phyloP scores from a whole-genome alignment of 2,888 invertebrate genomes.

The Euzetes globulus region DNA sequence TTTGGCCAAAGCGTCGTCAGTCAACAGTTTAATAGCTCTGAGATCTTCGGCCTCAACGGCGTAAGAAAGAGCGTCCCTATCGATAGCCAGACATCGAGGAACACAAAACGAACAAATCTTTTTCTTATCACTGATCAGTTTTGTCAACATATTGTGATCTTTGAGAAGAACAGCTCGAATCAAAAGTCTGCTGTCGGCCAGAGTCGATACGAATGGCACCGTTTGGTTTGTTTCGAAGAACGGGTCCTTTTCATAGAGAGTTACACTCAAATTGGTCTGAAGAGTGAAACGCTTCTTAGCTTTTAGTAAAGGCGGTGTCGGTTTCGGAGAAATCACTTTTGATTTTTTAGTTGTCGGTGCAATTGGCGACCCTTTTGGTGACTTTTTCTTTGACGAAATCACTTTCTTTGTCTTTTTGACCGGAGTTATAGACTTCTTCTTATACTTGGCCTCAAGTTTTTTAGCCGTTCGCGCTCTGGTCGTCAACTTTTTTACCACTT shows the following conservation, averaged over 20 bases:
- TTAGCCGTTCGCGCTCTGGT: background rate
- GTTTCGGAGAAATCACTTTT: background rate
- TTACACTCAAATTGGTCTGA: background rate
- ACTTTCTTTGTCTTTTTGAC: conserved; percentile 18
- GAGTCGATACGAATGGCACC: conserved; percentile 49
- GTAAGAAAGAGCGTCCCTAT: conserved; percentile 45
- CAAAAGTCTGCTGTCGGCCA: conserved; percentile 49
- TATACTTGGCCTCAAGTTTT: background rate
- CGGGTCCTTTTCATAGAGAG: conserved; percentile 25
- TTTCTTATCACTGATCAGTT: conserved; percentile 45
- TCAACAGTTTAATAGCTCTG: conserved; percentile 45
- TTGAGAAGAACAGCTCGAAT: conserved; percentile 49
- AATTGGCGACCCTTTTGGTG: background rate
- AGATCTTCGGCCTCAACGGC: conserved; percentile 46
- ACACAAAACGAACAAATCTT: conserved; percentile 45
- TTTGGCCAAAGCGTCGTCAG: conserved; percentile 38
- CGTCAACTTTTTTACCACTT: conserved; percentile 1
- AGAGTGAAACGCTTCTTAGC: background rate
- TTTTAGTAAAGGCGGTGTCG: background rate
- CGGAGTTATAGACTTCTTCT: background rate
- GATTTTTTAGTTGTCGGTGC: background rate
- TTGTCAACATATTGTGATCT: conserved; percentile 48
- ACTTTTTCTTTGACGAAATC: background rate
- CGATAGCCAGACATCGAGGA: conserved; percentile 44
- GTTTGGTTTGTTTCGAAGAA: conserved; percentile 19